A percentile compares a stretch with the other conserved stretches of the same genome.
Evolutionary conservation across 2,797 vertebrate species (phyloP).

Genomic region (Smutsia temminckii): DNA sequence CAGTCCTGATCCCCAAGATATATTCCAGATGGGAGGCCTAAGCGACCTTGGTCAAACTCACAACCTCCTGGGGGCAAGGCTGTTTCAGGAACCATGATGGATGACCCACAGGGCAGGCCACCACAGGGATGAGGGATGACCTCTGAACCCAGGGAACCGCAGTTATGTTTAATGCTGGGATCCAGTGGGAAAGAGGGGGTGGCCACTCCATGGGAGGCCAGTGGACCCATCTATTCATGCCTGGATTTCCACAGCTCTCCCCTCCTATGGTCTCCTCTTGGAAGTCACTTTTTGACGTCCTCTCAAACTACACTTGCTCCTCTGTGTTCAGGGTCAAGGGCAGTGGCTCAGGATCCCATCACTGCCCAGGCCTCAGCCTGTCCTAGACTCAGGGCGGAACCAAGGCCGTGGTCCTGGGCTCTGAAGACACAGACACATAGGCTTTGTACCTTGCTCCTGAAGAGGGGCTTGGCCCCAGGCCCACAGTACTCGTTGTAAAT

Average conservation of each 20-base stretch:
- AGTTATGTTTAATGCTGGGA: background rate
- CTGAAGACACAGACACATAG: slow-evolving; percentile 54
- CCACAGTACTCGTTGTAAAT: slow-evolving; percentile 99
- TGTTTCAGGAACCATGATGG: background rate
- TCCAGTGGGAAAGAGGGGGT: rapidly evolving
- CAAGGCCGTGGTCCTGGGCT: slow-evolving; percentile 19
- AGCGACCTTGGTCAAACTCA: background rate
- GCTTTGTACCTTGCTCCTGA: slow-evolving; percentile 97
- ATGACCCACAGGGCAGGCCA: background rate
- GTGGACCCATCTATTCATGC: too few relatives aligned
- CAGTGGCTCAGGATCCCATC: background rate
- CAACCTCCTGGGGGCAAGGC: background rate
- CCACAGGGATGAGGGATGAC: too few relatives aligned
- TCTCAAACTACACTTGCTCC: background rate
- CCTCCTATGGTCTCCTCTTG: background rate
- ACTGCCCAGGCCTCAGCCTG: background rate
- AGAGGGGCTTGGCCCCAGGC: slow-evolving; percentile 96
- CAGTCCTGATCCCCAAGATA: background rate
- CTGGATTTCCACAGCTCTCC: background rate
- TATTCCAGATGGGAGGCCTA: rapidly evolving
- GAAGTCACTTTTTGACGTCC: background rate
- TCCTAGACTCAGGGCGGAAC: slow-evolving; percentile 64
- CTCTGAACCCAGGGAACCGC: too few relatives aligned
- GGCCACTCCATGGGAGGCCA: background rate
- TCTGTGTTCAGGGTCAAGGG: background rate